Evolutionary conservation across 2,888 invertebrate species (phyloP).

Genomic region (Rutpela maculata): DNA sequence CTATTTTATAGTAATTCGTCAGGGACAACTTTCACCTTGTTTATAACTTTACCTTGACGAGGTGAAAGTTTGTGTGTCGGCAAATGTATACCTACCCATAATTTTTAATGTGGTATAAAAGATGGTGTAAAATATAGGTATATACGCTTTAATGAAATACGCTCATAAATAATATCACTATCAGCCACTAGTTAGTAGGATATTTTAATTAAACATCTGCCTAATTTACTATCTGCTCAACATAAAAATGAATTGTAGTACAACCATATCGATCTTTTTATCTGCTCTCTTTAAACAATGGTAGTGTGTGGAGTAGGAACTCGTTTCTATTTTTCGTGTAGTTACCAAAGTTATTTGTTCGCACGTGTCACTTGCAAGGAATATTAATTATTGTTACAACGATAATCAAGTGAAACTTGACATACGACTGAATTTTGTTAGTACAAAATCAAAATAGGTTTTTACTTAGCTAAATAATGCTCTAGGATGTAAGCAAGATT

Average conservation of each 20-base stretch:
- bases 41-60: constrained; percentile 7
- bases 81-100: no score
- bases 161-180: background rate
- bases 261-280: background rate
- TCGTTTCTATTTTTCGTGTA: constrained; percentile 33
- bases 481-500: no score
- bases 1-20: background rate
- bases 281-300: constrained; percentile 45
- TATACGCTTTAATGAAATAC: background rate
- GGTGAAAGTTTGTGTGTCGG: constrained; percentile 4
- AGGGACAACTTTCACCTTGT: constrained; percentile 4
- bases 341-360: background rate
- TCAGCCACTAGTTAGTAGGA: background rate
- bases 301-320: constrained; percentile 25
- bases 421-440: no score
- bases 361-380: background rate
- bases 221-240: background rate
- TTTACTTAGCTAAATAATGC: no score
- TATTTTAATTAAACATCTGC: background rate
- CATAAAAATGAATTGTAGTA: background rate
- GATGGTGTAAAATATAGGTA: background rate
- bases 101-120: no score
- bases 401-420: no score
- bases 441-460: no score
- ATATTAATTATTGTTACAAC: no score